Evolutionary conservation across 2,888 invertebrate species (phyloP).

Genomic region (Cantharis flavilabris): DNA sequence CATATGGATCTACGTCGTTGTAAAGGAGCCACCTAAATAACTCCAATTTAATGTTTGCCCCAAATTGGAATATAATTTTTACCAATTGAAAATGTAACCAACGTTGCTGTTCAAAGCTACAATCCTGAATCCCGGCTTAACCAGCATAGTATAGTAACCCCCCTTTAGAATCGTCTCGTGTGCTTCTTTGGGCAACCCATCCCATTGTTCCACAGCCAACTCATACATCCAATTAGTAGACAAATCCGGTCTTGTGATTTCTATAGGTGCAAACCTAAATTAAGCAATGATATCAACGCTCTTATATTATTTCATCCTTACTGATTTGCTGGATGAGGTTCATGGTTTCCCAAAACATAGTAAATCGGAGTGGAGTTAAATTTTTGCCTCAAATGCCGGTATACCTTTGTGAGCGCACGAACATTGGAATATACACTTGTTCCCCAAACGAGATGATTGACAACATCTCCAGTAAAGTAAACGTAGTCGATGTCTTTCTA

Average conservation of each 20-base stretch:
- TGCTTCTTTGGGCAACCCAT: slow-evolving; percentile 70
- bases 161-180: slow-evolving; percentile 64
- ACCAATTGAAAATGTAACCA: slow-evolving; percentile 60
- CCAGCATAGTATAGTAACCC: slow-evolving; percentile 78
- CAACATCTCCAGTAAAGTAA: slow-evolving; percentile 85
- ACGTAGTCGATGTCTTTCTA: slow-evolving; percentile 65
- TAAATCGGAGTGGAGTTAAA: slow-evolving; percentile 62
- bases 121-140: slow-evolving; percentile 71
- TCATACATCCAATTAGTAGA: slow-evolving; percentile 78
- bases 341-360: slow-evolving; percentile 72
- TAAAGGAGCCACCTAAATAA: slow-evolving; percentile 42
- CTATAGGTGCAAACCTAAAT: neutral
- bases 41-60: neutral
- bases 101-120: slow-evolving; percentile 83
- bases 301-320: slow-evolving; percentile 53
- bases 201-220: slow-evolving; percentile 71
- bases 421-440: slow-evolving; percentile 70
- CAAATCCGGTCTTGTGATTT: slow-evolving; percentile 41
- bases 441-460: slow-evolving; percentile 88
- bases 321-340: slow-evolving; percentile 78
- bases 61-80: neutral
- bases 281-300: neutral
- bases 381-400: slow-evolving; percentile 47
- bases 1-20: slow-evolving; percentile 70
- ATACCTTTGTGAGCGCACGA: slow-evolving; percentile 60